Percentiles rank a stretch among this genome's conserved stretches.
Evolutionary conservation across 1,140 invertebrate genomes (phyloP).

Genomic region (Drosophila elegans): DNA sequence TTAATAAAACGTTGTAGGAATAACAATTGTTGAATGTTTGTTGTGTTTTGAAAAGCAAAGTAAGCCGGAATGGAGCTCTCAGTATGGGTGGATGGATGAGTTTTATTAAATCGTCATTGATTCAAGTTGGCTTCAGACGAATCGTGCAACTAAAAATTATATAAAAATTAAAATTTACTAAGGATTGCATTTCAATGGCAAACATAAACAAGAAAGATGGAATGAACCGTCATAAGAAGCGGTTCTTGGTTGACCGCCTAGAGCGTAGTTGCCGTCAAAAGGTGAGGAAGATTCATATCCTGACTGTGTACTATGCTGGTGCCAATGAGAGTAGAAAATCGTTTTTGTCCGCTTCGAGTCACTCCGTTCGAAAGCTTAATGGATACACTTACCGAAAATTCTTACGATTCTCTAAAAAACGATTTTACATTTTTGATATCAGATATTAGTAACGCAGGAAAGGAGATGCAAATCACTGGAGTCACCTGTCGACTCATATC

Average conservation of each 20-base stretch:
- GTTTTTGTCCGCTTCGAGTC: too few relatives aligned
- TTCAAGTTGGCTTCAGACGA: neutral
- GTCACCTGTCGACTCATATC: too few relatives aligned
- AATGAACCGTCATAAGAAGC: neutral
- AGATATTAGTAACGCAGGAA: too few relatives aligned
- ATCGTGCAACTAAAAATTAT: neutral
- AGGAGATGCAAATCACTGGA: too few relatives aligned
- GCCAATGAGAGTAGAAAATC: neutral
- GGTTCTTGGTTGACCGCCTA: neutral
- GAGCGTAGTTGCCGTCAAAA: neutral
- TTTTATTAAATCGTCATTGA: neutral
- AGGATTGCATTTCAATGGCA: neutral
- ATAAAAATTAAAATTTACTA: neutral
- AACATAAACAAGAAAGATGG: neutral
- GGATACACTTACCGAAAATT: too few relatives aligned
- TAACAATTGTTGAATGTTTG: too few relatives aligned
- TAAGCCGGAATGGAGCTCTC: neutral
- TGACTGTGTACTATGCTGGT: neutral
- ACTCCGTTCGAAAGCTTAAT: too few relatives aligned
- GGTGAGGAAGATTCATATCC: neutral
- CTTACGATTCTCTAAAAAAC: too few relatives aligned
- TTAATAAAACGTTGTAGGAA: too few relatives aligned
- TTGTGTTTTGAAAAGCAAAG: neutral
- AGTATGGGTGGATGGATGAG: neutral
- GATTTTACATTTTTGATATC: too few relatives aligned